phyloP scores from a whole-genome alignment of 2,888 invertebrate species.

The Hemaris fuciformis region DNA sequence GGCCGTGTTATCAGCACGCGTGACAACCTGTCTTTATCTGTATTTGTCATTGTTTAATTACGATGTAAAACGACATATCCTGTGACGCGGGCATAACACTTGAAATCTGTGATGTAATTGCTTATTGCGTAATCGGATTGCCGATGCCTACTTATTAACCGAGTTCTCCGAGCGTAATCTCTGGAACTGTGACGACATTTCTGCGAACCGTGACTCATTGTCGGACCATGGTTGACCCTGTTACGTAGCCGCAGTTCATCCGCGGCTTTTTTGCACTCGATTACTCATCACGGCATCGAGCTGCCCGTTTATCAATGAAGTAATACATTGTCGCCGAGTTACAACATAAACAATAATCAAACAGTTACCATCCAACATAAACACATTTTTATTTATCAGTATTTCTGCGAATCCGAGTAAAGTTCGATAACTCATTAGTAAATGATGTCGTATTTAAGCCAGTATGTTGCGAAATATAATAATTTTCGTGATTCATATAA shows the following conservation, averaged over 20 bases:
- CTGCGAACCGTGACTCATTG: constrained; percentile 62
- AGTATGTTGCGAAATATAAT: background rate
- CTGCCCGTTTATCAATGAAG: constrained; percentile 60
- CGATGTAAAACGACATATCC: constrained; percentile 32
- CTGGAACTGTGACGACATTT: constrained; percentile 70
- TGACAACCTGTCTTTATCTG: constrained; percentile 28
- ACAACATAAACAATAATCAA: background rate
- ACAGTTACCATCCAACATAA: background rate
- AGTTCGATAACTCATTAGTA: background rate
- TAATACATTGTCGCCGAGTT: constrained; percentile 36
- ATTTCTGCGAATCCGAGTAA: background rate
- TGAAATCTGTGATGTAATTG: constrained; percentile 48
- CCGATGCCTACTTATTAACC: constrained; percentile 28
- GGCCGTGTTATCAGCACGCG: constrained; percentile 27
- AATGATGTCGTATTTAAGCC: background rate
- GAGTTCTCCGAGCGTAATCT: constrained; percentile 32
- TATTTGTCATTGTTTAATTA: constrained; percentile 21
- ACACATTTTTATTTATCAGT: background rate
- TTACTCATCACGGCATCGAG: constrained; percentile 66
- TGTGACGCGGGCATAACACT: constrained; percentile 43
- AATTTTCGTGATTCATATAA: background rate
- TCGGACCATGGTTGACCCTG: constrained; percentile 50
- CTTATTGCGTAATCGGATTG: constrained; percentile 32
- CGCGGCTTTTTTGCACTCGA: constrained; percentile 55
- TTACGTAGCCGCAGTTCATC: constrained; percentile 43